Evolutionary conservation across 2,797 vertebrate genomes (phyloP).

Genomic region (Pygocentrus nattereri): DNA sequence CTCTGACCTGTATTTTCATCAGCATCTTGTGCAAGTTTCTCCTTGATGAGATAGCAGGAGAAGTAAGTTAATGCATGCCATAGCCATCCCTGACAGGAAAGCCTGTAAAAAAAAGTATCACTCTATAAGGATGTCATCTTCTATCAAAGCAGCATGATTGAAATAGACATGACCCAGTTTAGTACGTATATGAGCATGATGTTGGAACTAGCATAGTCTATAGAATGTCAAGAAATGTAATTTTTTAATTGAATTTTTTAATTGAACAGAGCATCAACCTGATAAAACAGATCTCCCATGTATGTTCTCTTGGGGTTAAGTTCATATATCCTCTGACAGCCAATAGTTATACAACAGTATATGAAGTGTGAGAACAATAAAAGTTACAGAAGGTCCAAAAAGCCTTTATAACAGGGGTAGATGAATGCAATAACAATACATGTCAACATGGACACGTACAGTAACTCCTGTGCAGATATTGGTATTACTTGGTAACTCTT

Average conservation of each 20-base stretch:
- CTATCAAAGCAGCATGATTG: not conserved
- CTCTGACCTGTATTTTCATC: not conserved
- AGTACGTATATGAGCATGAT: not conserved
- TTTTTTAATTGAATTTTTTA: too few species aligned
- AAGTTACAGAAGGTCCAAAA: too few species aligned
- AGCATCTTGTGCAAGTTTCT: not conserved
- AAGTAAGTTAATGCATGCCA: not conserved
- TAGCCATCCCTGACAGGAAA: not conserved
- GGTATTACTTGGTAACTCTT: too few species aligned
- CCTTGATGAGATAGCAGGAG: not conserved
- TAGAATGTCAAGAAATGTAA: not conserved
- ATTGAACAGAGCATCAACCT: not conserved
- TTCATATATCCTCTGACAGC: not conserved
- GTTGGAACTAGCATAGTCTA: not conserved
- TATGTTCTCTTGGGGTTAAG: not conserved
- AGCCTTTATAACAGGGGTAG: too few species aligned
- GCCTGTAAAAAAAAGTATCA: not conserved
- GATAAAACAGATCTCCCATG: not conserved
- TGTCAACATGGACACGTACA: too few species aligned
- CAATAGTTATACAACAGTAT: not conserved
- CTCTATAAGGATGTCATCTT: not conserved
- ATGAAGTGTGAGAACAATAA: too few species aligned
- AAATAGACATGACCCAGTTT: not conserved
- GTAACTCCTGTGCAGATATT: too few species aligned
- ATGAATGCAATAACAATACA: too few species aligned